Percentiles rank a stretch among this genome's conserved stretches.
phyloP scores from a whole-genome alignment of 2,113 vertebrate genomes.

The Etheostoma spectabile region DNA sequence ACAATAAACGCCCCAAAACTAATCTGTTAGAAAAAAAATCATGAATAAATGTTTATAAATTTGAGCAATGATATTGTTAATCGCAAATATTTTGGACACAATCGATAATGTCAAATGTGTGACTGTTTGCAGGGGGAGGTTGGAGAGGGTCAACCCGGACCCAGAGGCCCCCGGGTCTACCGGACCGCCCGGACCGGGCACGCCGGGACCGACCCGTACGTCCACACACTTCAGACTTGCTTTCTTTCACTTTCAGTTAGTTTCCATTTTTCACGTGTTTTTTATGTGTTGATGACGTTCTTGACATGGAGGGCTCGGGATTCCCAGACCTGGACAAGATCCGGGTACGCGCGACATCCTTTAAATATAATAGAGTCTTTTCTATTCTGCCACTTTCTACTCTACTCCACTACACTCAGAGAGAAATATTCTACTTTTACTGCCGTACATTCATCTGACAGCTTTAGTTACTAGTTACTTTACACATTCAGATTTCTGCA shows the following conservation, averaged over 20 bases:
- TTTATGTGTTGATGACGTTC: slow-evolving; percentile 83
- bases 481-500: no score
- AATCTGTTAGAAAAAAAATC: no score
- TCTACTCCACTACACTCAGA: no score
- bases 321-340: slow-evolving; percentile 85
- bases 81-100: no score
- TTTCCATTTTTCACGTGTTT: background rate
- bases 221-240: background rate
- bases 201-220: slow-evolving; percentile 74
- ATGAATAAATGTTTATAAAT: no score
- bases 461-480: no score
- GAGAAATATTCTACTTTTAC: no score
- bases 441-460: no score
- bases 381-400: no score
- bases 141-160: slow-evolving; percentile 84
- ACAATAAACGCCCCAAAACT: no score
- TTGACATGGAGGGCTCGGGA: slow-evolving; percentile 97
- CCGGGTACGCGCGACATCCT: slow-evolving; percentile 67
- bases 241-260: background rate
- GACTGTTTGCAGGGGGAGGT: slow-evolving; percentile 86
- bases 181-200: slow-evolving; percentile 87
- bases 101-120: background rate
- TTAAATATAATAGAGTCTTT: background rate
- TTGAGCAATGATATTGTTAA: no score
- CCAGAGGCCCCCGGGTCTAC: slow-evolving; percentile 89